Conservation (phyloP, 92 coral and sea anemone species). For the Phenganax subtilis region DNA sequence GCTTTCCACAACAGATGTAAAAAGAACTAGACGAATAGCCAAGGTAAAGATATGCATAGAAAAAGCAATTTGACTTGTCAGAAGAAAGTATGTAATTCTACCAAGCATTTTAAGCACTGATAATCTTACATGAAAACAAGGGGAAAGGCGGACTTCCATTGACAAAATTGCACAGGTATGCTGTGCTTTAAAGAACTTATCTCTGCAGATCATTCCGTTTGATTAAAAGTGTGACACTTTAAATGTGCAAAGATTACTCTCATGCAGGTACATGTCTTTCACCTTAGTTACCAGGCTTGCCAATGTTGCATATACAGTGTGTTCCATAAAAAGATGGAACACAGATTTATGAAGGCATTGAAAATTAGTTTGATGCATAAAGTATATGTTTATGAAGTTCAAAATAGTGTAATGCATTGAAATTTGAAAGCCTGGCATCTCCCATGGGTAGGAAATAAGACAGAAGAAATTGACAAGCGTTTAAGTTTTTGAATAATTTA, state of each 20-base stretch:
- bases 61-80: neutral
- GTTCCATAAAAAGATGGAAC: too few species aligned
- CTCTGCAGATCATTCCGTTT: slow-evolving; percentile 35
- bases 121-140: slow-evolving; percentile 14
- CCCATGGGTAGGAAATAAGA: too few species aligned
- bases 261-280: neutral
- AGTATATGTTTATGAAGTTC: too few species aligned
- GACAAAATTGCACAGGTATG: slow-evolving; percentile 40
- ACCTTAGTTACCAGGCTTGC: too few species aligned
- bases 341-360: too few species aligned
- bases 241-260: neutral
- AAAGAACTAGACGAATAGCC: slow-evolving; percentile 15
- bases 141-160: slow-evolving; percentile 31
- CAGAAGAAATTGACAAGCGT: too few species aligned
- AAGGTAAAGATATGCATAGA: neutral
- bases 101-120: slow-evolving; percentile 36
- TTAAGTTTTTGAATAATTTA: too few species aligned
- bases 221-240: slow-evolving; percentile 1
- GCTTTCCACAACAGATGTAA: neutral
- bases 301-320: too few species aligned
- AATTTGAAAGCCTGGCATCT: too few species aligned
- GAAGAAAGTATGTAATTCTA: slow-evolving; percentile 4
- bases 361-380: too few species aligned
- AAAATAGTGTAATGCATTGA: too few species aligned
- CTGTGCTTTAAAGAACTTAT: slow-evolving; percentile 43